These are phyloP conservation scores for Phenganax stokvisi DNA, from an alignment of 92 coral and sea anemone species.

Conservation along the genomic window DNA sequence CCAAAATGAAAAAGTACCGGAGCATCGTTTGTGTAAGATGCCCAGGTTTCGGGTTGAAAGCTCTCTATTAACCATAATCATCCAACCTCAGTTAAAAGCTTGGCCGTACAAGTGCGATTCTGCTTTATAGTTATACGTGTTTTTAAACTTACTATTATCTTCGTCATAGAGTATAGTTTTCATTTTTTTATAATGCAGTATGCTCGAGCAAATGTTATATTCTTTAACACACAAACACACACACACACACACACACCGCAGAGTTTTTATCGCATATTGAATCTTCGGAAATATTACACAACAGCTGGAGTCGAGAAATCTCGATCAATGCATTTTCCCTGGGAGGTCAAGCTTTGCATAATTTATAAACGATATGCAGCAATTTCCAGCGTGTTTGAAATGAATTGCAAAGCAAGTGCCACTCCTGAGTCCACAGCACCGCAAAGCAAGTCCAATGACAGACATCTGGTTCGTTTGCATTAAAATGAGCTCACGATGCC, in stretches of 20 bases:
- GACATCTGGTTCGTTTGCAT: conserved; percentile 22
- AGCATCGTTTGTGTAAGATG: too few relatives aligned
- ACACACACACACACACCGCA: background rate
- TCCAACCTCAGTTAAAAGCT: too few relatives aligned
- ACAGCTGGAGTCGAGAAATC: background rate
- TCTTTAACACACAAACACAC: too few relatives aligned
- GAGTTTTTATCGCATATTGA: conserved; percentile 6
- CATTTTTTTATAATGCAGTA: too few relatives aligned
- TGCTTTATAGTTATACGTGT: too few relatives aligned
- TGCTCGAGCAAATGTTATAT: too few relatives aligned
- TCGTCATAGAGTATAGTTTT: too few relatives aligned
- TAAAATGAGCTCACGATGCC: background rate
- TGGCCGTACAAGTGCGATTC: too few relatives aligned
- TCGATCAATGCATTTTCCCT: background rate
- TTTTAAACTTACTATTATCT: too few relatives aligned
- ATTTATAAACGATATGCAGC: conserved; percentile 22
- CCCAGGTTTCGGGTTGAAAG: too few relatives aligned
- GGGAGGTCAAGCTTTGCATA: conserved; percentile 17
- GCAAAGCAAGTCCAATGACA: conserved; percentile 1
- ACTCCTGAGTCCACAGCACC: background rate
- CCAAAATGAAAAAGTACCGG: too few relatives aligned
- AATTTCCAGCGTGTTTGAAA: conserved; percentile 24
- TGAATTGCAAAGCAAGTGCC: background rate
- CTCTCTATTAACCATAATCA: too few relatives aligned
- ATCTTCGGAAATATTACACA: background rate